phyloP scores from a whole-genome alignment of 1,140 invertebrate genomes.

The Pentalonia nigronervosa region DNA sequence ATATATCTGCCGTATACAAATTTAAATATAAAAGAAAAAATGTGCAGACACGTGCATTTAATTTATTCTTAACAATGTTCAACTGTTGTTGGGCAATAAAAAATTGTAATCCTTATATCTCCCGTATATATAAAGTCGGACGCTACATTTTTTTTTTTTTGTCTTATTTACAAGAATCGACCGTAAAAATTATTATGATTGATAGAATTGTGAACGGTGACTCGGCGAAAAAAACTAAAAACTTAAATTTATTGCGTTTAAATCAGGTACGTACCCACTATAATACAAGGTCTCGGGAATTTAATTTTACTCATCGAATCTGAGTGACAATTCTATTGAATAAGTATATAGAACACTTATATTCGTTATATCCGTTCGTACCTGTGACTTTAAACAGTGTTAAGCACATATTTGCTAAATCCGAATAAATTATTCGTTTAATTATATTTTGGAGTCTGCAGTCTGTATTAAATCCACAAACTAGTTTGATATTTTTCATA shows the following conservation, averaged over 20 bases:
- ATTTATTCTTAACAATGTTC: conserved; percentile 1
- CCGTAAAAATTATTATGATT: background rate
- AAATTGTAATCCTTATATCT: background rate
- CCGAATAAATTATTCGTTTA: background rate
- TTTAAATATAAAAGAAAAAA: conserved; percentile 18
- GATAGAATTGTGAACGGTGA: background rate
- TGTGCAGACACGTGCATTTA: conserved; percentile 8
- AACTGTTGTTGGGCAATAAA: background rate
- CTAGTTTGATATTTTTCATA: background rate
- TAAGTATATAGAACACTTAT: too few species aligned
- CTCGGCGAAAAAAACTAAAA: background rate
- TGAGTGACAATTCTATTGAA: background rate
- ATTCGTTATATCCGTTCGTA: too few species aligned
- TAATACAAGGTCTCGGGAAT: background rate
- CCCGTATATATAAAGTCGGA: background rate
- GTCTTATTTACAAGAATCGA: background rate
- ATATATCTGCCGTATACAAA: background rate
- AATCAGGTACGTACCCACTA: background rate
- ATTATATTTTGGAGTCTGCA: background rate
- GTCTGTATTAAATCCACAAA: background rate
- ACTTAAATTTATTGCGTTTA: background rate
- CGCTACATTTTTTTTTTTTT: background rate
- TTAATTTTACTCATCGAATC: background rate
- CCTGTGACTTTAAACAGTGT: background rate
- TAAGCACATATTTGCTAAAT: background rate